Evolutionary conservation across 2,888 invertebrate species (phyloP).

Genomic region (Megalurothrips usitatus): DNA sequence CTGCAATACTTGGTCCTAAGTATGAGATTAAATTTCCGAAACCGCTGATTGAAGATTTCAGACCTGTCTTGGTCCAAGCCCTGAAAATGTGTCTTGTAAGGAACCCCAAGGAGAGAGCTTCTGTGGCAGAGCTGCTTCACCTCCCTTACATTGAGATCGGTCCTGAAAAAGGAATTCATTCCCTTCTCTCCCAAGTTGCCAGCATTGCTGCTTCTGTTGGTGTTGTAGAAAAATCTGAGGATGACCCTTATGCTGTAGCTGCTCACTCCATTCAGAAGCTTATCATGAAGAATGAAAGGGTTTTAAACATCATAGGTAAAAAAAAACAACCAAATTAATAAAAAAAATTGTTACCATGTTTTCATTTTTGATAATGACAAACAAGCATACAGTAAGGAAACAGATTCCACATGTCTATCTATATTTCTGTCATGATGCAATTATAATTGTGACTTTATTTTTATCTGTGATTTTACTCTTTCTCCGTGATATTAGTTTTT

Average conservation of each 20-base stretch:
- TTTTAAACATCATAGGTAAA: background rate
- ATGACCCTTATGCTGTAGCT: background rate
- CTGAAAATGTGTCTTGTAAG: conserved; percentile 68
- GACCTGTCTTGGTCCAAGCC: conserved; percentile 57
- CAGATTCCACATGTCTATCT: too few relatives aligned
- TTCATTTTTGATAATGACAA: too few relatives aligned
- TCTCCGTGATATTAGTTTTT: too few relatives aligned
- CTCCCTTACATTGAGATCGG: conserved; percentile 45
- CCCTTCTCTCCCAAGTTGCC: background rate
- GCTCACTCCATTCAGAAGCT: background rate
- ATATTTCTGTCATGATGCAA: too few relatives aligned
- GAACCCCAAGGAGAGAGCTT: conserved; percentile 67
- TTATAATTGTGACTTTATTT: too few relatives aligned
- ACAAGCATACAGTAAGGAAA: too few relatives aligned
- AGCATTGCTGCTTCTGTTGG: background rate
- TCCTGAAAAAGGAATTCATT: background rate
- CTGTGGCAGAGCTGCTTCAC: conserved; percentile 65
- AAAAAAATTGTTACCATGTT: too few relatives aligned
- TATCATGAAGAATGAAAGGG: background rate
- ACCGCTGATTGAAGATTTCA: conserved; percentile 48
- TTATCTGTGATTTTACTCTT: too few relatives aligned
- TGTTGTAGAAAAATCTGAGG: background rate
- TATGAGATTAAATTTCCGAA: conserved; percentile 68
- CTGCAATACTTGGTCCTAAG: conserved; percentile 70
- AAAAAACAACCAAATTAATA: conserved; percentile 44